A percentile compares a stretch with the other conserved stretches of the same genome.
These are phyloP conservation scores for Mythimna pallens DNA, from an alignment of 2,888 invertebrate genomes.

Conservation along the genomic window DNA sequence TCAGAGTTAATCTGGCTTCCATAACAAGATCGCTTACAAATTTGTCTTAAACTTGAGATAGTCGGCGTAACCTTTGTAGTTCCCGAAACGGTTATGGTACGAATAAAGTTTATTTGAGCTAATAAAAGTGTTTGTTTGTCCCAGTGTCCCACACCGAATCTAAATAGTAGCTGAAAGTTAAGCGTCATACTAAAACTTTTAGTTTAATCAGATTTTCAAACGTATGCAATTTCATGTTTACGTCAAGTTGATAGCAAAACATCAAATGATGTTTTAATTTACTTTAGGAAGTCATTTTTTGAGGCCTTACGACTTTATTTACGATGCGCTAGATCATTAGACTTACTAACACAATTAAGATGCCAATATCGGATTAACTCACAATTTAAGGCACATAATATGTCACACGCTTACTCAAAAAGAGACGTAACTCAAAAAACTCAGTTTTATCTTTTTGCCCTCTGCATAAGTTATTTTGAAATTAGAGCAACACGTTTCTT, in stretches of 20 bases:
- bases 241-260: neutral
- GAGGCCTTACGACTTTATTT: neutral
- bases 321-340: neutral
- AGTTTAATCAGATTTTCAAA: conserved; percentile 2
- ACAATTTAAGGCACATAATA: too few species aligned
- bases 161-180: conserved; percentile 3
- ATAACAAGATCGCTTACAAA: conserved; percentile 17
- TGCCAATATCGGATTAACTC: neutral
- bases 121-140: conserved; percentile 44
- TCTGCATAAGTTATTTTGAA: too few species aligned
- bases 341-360: neutral
- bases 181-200: neutral
- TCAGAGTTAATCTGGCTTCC: neutral
- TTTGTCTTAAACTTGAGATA: conserved; percentile 21
- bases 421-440: too few species aligned
- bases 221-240: neutral
- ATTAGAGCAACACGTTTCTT: too few species aligned
- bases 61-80: conserved; percentile 1
- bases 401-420: too few species aligned
- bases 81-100: conserved; percentile 29
- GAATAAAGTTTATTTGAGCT: conserved; percentile 35
- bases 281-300: neutral
- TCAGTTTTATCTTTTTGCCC: too few species aligned
- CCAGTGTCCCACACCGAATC: conserved; percentile 1
- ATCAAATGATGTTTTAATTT: neutral